Conservation (phyloP, 2,797 vertebrate species). For the Macrochelys suwanniensis region DNA sequence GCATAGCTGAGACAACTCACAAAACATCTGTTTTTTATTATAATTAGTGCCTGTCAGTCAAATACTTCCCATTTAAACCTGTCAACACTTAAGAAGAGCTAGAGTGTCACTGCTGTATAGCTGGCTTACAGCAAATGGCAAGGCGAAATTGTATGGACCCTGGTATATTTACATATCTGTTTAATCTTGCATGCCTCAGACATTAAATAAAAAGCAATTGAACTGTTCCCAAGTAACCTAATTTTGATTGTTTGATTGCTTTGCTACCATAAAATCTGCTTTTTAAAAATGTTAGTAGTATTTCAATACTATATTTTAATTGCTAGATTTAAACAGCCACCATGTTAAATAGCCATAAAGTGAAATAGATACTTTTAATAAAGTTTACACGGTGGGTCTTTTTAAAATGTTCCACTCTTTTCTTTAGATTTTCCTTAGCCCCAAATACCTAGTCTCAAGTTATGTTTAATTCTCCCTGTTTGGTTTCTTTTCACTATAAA, state of each 20-base stretch:
- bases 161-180: not conserved
- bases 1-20: not conserved
- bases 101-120: not conserved
- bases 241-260: not conserved
- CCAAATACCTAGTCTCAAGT: not conserved
- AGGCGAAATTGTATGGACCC: not conserved
- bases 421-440: not conserved
- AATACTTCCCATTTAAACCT: not conserved
- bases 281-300: not conserved
- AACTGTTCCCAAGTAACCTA: not conserved
- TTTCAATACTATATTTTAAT: not conserved
- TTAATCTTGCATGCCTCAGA: not conserved
- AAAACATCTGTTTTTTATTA: not conserved
- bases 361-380: not conserved
- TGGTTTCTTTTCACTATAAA: not conserved
- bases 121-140: not conserved
- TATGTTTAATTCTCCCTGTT: not conserved
- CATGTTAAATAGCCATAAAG: not conserved
- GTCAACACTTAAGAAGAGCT: not conserved
- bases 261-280: not conserved
- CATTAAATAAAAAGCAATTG: not conserved
- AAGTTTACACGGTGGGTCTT: not conserved
- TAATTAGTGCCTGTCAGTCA: not conserved
- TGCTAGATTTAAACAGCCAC: not conserved
- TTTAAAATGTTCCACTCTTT: not conserved